phyloP scores from a whole-genome alignment of 2,797 vertebrate species.

The Acrossocheilus wenchowensis region DNA sequence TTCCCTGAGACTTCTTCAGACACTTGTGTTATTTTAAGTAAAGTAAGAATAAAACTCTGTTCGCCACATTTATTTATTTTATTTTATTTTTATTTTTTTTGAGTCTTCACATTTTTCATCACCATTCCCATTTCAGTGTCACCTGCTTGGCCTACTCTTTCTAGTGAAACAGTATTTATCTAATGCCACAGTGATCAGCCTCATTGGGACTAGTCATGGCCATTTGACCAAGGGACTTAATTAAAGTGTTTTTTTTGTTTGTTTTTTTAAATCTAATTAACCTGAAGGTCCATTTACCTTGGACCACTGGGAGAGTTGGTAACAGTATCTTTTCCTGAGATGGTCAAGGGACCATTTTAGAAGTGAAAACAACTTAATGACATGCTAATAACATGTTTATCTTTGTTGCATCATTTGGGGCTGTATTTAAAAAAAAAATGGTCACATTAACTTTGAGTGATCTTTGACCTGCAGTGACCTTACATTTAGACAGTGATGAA shows the following conservation, averaged over 20 bases:
- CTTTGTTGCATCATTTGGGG: neutral
- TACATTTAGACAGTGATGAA: neutral
- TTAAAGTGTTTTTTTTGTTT: neutral
- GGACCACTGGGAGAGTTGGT: neutral
- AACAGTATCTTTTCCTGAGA: neutral
- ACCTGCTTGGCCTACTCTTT: neutral
- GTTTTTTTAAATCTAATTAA: neutral
- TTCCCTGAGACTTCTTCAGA: no score
- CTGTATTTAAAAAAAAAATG: no score
- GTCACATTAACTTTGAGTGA: neutral
- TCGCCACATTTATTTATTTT: no score
- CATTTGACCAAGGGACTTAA: conserved; percentile 25
- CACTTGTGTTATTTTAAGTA: no score
- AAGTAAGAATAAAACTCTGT: no score
- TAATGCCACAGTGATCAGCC: neutral
- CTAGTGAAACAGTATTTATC: neutral
- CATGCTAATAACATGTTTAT: conserved; percentile 12
- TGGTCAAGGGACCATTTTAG: neutral
- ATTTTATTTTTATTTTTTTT: neutral
- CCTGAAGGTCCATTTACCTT: conserved; percentile 7
- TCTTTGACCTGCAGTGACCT: neutral
- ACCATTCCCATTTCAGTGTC: neutral
- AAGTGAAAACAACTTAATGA: neutral
- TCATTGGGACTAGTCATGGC: neutral
- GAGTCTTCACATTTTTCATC: neutral